Evolutionary conservation across 2,113 vertebrate genomes (phyloP).

Genomic region (Prietella phreatophila): DNA sequence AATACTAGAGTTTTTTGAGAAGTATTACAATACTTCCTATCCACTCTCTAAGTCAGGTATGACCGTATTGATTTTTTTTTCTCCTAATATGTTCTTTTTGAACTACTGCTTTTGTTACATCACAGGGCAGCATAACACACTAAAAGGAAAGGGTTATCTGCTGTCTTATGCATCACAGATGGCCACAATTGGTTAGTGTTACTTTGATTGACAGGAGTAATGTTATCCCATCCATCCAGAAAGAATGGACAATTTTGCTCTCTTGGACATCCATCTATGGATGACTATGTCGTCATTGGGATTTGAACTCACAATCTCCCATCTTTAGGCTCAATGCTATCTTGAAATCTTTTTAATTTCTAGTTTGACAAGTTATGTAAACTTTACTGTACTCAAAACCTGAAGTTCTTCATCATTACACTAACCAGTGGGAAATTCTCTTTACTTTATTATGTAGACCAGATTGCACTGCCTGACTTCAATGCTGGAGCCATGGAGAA

Average conservation of each 20-base stretch:
- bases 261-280: not conserved
- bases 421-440: not conserved
- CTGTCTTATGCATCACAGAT: not conserved
- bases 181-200: not conserved
- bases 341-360: not conserved
- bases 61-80: constrained; percentile 1
- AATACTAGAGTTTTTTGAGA: constrained; percentile 81
- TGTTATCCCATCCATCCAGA: not conserved
- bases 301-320: not conserved
- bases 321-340: not conserved
- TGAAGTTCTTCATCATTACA: not conserved
- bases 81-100: not conserved
- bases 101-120: not conserved
- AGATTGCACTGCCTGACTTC: constrained; percentile 90
- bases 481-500: constrained; percentile 94
- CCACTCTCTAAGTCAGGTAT: constrained; percentile 86
- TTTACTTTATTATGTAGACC: constrained; percentile 73
- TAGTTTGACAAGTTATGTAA: not conserved
- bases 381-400: not conserved
- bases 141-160: not conserved
- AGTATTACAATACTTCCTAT: constrained; percentile 74
- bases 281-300: not conserved
- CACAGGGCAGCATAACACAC: not conserved
- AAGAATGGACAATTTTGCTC: not conserved
- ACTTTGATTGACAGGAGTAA: not conserved